Base-by-base conservation (phyloP, 2,797 vertebrate genomes). In the Hoplostethus mediterraneus region DNA sequence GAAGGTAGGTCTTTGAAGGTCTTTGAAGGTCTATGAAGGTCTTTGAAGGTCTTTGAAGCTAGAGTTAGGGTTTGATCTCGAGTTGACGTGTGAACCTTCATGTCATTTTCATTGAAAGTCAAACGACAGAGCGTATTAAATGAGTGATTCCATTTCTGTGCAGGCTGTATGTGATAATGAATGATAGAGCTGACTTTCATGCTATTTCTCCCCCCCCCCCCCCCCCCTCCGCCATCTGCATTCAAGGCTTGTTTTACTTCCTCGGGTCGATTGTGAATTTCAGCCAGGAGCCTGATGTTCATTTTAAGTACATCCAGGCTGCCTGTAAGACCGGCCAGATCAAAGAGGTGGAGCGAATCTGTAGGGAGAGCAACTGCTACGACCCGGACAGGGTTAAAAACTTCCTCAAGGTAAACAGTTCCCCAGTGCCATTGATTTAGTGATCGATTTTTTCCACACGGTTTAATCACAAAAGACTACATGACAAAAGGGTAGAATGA, bases 261-360 rank as follows among this genome's bases (percentile, higher is more conserved):
- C 89, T 97, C 81, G 96, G 96, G 75, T 97, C 96, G 10, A 96
- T 97, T 70, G 96, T 97, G 77, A 97, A 97, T 93, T 97, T 97
- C 89, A 97, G 96, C 82, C 96, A 97, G 80, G 96, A 97, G 73
- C 94, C 96, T 17, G 96, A 97, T 8, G 96, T 97, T 73, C 96
- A 97, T 68, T 95, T 97, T 81, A 97, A 97, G 72, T 97, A 97
- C 79, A 97, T 97, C 79, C 96, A 97, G 83, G 95, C 96, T 1
- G 95, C 96, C 48, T 97, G 95, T 71, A 96, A 96, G 88, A 97
- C 95, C 0, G 96, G 95, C 11, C 96, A 96, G 86, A 96, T 97
- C 86, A 97, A 96, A 70, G 96, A 96, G 80, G 96, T 97, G 57
- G 96, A 96, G 87, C 92, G 97, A 63, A 96, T 96, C 77, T 96